These are phyloP conservation scores for Pogonocichla stellata DNA, from an alignment of 2,113 vertebrate species.

Conservation along the genomic window DNA sequence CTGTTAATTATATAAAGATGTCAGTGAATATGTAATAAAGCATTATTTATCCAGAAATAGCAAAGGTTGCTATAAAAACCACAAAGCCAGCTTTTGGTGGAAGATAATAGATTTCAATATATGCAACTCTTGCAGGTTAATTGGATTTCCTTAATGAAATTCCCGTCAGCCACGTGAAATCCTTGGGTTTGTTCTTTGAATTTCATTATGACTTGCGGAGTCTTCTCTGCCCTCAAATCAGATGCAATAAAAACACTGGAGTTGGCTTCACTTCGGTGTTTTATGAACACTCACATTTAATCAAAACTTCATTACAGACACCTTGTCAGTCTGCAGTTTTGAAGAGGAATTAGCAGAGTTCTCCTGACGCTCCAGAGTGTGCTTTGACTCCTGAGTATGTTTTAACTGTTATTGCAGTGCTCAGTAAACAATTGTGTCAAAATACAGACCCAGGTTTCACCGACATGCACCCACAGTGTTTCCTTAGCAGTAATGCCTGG, in stretches of 20 bases:
- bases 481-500: background rate
- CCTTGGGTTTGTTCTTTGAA: conserved; percentile 32
- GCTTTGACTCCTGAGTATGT: background rate
- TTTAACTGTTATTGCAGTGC: background rate
- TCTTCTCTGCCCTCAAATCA: background rate
- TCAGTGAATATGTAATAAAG: background rate
- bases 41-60: background rate
- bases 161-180: conserved; percentile 2
- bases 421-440: background rate
- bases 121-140: conserved; percentile 17
- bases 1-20: background rate
- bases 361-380: background rate
- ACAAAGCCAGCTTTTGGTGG: background rate
- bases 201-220: conserved; percentile 20
- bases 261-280: background rate
- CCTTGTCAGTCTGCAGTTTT: background rate
- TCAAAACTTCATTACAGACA: background rate
- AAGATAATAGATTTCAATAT: background rate
- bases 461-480: background rate
- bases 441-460: background rate
- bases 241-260: background rate
- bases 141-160: conserved; percentile 38
- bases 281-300: background rate
- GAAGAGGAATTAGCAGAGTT: background rate
- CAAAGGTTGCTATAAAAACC: background rate